phyloP scores from a whole-genome alignment of 2,888 invertebrate genomes.

The Oxycera nigricornis region DNA sequence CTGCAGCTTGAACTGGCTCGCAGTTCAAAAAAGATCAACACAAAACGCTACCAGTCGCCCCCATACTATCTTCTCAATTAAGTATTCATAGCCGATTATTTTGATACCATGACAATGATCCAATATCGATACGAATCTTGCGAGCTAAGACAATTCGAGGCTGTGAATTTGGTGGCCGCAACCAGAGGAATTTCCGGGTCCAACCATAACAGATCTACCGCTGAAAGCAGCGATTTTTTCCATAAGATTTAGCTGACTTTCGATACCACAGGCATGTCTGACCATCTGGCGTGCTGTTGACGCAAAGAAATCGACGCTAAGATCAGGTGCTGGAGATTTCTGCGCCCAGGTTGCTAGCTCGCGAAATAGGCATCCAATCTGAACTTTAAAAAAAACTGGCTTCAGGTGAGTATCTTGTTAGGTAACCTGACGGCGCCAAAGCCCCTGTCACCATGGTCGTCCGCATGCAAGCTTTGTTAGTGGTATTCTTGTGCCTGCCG shows the following conservation, averaged over 20 bases:
- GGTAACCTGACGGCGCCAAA: conserved; percentile 36
- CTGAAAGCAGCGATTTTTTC: not conserved
- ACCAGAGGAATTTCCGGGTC: conserved; percentile 35
- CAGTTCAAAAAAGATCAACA: not conserved
- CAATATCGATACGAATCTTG: not conserved
- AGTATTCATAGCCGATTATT: conserved; percentile 32
- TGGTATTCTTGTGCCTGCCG: not conserved
- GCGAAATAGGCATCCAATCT: conserved; percentile 13
- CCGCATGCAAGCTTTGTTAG: not conserved
- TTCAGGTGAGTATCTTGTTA: conserved; percentile 21
- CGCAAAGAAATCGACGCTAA: conserved; percentile 5
- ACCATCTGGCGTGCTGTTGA: conserved; percentile 29
- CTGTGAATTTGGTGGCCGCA: not conserved
- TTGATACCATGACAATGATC: conserved; percentile 12
- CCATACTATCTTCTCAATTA: conserved; percentile 19
- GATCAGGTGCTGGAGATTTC: conserved; percentile 23
- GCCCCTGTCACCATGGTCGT: conserved; percentile 24
- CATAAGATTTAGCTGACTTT: not conserved
- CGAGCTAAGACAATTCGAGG: not conserved
- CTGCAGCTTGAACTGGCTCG: not conserved
- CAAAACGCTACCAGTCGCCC: conserved; percentile 6
- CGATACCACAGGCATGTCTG: not conserved
- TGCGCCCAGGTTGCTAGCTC: not conserved
- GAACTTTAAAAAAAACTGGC: conserved; percentile 15
- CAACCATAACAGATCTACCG: not conserved